Percentiles rank a stretch among this genome's conserved stretches.
These are phyloP conservation scores for Halcyon malimbica DNA, from an alignment of 2,113 vertebrate species.

Conservation along the genomic window DNA sequence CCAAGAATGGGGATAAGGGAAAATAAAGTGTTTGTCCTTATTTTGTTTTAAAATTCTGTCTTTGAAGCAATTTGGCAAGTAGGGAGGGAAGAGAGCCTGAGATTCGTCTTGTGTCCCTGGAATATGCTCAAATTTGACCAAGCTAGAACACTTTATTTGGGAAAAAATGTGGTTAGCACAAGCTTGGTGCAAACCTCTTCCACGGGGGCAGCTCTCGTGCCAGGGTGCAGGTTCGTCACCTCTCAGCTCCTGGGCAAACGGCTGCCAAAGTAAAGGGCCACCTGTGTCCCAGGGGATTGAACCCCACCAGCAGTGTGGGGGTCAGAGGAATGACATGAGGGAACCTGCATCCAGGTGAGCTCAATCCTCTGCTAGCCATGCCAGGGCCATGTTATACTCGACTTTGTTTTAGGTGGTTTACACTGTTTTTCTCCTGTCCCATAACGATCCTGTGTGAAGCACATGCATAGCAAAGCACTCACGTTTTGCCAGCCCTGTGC, in stretches of 20 bases:
- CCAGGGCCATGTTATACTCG: background rate
- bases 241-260: background rate
- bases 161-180: slow-evolving; percentile 8
- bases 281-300: rapidly evolving
- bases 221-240: background rate
- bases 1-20: background rate
- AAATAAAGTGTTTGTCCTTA: background rate
- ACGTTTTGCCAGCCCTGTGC: background rate
- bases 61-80: slow-evolving; percentile 52
- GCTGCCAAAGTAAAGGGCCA: background rate
- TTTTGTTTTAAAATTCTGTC: slow-evolving; percentile 24
- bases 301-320: rapidly evolving
- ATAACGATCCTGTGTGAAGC: background rate
- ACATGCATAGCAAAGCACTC: rapidly evolving
- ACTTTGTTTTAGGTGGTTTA: background rate
- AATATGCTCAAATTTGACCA: slow-evolving; percentile 54
- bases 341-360: background rate
- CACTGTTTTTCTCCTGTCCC: background rate
- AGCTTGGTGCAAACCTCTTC: background rate
- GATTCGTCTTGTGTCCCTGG: slow-evolving; percentile 29
- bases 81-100: slow-evolving; percentile 1
- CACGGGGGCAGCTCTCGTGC: background rate
- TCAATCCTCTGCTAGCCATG: background rate
- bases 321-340: background rate
- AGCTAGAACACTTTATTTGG: slow-evolving; percentile 43